These are phyloP conservation scores for Tromatobia lineatoria DNA, from an alignment of 2,888 invertebrate genomes.

Conservation along the genomic window DNA sequence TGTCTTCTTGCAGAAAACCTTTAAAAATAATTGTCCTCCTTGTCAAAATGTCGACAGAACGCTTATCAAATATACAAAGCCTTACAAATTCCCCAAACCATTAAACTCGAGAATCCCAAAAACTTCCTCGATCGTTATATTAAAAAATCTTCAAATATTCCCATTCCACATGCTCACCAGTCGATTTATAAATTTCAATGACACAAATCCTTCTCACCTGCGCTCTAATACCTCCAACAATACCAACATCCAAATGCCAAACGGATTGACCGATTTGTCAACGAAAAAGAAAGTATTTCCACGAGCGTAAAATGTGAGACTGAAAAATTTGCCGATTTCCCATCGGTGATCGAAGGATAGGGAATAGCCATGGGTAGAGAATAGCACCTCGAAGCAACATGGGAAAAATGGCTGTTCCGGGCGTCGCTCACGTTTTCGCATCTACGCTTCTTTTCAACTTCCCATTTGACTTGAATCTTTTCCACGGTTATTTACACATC, in stretches of 20 bases:
- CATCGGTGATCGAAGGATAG: conserved; percentile 6
- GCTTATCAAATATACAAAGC: too few species aligned
- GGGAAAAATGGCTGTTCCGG: background rate
- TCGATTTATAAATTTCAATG: conserved; percentile 39
- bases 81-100: too few species aligned
- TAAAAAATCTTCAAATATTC: background rate
- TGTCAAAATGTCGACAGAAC: too few species aligned
- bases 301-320: background rate
- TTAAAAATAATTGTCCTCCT: too few species aligned
- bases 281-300: background rate
- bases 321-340: conserved; percentile 25
- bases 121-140: background rate
- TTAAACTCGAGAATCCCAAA: background rate
- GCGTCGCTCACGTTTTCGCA: background rate
- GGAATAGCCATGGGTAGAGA: background rate
- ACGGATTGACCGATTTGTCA: conserved; percentile 40
- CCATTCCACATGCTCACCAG: background rate
- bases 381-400: background rate
- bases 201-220: conserved; percentile 18
- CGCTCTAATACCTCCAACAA: background rate
- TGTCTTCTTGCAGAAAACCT: too few species aligned
- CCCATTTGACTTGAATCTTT: conserved; percentile 8
- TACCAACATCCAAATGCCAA: conserved; percentile 10
- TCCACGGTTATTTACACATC: conserved; percentile 16
- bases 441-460: conserved; percentile 16